A percentile compares a stretch with the other conserved stretches of the same genome.
phyloP scores from a whole-genome alignment of 35 echinoderm and acorn worm genomes.

The Ophioderma brevispina region DNA sequence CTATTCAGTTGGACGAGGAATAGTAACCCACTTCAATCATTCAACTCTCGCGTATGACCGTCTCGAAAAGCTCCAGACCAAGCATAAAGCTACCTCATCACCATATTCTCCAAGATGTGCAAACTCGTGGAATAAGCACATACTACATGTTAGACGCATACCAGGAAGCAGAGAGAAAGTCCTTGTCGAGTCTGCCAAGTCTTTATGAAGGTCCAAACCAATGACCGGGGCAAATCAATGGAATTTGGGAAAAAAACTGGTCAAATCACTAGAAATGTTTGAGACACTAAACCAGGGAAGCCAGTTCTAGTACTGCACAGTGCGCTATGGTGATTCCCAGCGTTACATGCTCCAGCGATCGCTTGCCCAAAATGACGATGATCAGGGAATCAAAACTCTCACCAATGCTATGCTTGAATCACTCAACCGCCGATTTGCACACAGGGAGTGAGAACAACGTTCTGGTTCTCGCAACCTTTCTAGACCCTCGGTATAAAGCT shows the following conservation, averaged over 20 bases:
- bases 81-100: background rate
- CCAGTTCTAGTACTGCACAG: background rate
- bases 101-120: conserved; percentile 2
- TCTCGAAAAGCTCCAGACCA: background rate
- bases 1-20: background rate
- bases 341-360: background rate
- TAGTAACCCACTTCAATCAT: background rate
- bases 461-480: background rate
- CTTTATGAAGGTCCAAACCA: background rate
- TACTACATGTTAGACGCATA: background rate
- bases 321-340: background rate
- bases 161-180: background rate
- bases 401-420: background rate
- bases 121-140: background rate
- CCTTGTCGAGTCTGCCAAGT: background rate
- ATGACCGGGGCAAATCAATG: background rate
- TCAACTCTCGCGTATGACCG: background rate
- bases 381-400: background rate
- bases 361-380: background rate
- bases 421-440: background rate
- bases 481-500: conserved; percentile 21
- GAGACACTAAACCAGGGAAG: background rate
- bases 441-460: background rate
- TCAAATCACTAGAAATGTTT: background rate
- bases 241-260: background rate